Conservation (phyloP, 2,113 vertebrate species). For the Todiramphus saurophagus region DNA sequence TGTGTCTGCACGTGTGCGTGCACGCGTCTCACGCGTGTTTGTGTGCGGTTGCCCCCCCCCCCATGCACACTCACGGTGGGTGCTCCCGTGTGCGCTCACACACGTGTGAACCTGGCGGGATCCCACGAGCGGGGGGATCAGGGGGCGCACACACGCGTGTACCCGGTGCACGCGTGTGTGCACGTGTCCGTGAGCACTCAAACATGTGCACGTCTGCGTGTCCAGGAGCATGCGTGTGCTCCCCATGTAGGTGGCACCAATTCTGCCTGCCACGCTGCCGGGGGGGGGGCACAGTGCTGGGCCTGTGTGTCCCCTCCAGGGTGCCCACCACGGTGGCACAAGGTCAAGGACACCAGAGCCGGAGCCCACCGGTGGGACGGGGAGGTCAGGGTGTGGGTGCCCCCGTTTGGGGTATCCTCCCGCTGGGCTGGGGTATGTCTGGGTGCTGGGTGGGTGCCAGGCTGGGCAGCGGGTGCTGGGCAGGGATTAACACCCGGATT, state of each 20-base stretch:
- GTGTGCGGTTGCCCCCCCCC: background rate
- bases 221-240: background rate
- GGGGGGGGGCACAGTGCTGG: background rate
- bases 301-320: background rate
- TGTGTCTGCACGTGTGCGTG: rapidly evolving
- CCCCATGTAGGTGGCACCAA: background rate
- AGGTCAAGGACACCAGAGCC: background rate
- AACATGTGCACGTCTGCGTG: background rate
- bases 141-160: rapidly evolving
- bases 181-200: background rate
- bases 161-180: rapidly evolving
- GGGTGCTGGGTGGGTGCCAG: background rate
- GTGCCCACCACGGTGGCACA: background rate
- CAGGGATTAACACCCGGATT: background rate
- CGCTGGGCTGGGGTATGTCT: background rate
- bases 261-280: background rate
- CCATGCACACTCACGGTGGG: rapidly evolving
- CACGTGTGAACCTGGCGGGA: rapidly evolving
- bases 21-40: rapidly evolving
- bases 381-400: background rate
- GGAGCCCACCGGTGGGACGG: rapidly evolving
- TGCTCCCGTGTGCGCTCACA: background rate
- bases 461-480: background rate
- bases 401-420: background rate
- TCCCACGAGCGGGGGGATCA: background rate